A percentile compares a stretch with the other conserved stretches of the same genome.
Evolutionary conservation across 1,140 invertebrate species (phyloP).

Genomic region (Pentalonia nigronervosa): DNA sequence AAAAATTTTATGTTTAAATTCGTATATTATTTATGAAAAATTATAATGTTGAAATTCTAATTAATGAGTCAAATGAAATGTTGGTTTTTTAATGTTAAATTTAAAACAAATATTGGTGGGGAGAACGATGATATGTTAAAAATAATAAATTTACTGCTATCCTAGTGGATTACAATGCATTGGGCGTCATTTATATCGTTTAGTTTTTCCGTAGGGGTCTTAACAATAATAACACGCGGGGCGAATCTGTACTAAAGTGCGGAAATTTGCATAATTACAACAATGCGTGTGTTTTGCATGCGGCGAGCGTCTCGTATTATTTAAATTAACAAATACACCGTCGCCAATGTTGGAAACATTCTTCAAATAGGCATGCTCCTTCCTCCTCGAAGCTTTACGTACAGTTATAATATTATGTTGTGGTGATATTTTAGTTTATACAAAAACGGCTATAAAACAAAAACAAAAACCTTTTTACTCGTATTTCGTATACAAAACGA

Average conservation of each 20-base stretch:
- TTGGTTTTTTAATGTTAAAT: conserved; percentile 11
- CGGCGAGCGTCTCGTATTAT: conserved; percentile 52
- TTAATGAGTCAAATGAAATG: not conserved
- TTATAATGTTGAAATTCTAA: not conserved
- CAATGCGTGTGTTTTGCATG: conserved; percentile 56
- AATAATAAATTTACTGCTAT: conserved; percentile 28
- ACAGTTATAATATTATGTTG: not conserved
- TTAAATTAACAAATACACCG: conserved; percentile 55
- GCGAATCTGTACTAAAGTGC: conserved; percentile 38
- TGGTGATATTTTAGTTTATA: not conserved
- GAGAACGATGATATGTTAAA: conserved; percentile 20
- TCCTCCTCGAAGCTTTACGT: not conserved
- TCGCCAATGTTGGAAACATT: conserved; percentile 41
- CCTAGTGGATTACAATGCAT: conserved; percentile 40
- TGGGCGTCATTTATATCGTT: conserved; percentile 50
- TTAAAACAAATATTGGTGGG: not conserved
- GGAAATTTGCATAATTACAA: conserved; percentile 57
- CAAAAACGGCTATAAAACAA: not conserved
- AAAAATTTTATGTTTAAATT: not conserved
- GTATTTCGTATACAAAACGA: not conserved
- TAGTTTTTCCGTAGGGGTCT: conserved; percentile 50
- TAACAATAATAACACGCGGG: conserved; percentile 50
- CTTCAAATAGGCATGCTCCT: conserved; percentile 15
- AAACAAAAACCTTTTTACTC: not conserved
- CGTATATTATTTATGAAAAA: not conserved